phyloP scores from a whole-genome alignment of 1,140 invertebrate genomes.

The Hypothenemus hampei region DNA sequence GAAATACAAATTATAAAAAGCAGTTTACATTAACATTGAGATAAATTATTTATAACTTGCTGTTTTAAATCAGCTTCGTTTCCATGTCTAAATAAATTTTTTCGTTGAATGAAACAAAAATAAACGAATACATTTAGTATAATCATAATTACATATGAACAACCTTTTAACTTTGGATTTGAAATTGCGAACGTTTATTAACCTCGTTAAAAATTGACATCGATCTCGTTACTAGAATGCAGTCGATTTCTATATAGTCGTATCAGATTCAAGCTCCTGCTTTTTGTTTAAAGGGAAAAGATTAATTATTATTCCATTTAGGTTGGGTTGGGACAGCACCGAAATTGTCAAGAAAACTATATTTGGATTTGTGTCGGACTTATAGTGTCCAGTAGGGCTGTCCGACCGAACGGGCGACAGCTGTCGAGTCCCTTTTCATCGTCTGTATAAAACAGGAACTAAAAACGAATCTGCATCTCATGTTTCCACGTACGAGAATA shows the following conservation, averaged over 20 bases:
- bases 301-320: slow-evolving; percentile 27
- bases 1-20: neutral
- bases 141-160: neutral
- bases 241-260: neutral
- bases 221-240: neutral
- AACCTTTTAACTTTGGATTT: neutral
- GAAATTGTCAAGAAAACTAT: slow-evolving; percentile 27
- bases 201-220: too few species aligned
- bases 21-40: neutral
- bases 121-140: neutral
- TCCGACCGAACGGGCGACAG: slow-evolving; percentile 16
- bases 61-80: neutral
- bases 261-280: neutral
- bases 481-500: slow-evolving; percentile 16
- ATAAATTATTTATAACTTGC: neutral
- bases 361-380: slow-evolving; percentile 20
- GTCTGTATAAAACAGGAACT: slow-evolving; percentile 24
- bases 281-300: slow-evolving; percentile 10
- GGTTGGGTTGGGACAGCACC: slow-evolving; percentile 1
- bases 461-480: slow-evolving; percentile 28
- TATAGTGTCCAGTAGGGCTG: slow-evolving; percentile 21
- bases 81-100: neutral
- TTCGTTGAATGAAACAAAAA: neutral
- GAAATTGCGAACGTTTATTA: too few species aligned
- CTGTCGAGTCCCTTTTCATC: slow-evolving; percentile 27